Evolutionary conservation across 1,140 invertebrate species (phyloP), one percentile per base, ranked within the genome.

Genomic region (Pygmarrhopalites habei): DNA sequence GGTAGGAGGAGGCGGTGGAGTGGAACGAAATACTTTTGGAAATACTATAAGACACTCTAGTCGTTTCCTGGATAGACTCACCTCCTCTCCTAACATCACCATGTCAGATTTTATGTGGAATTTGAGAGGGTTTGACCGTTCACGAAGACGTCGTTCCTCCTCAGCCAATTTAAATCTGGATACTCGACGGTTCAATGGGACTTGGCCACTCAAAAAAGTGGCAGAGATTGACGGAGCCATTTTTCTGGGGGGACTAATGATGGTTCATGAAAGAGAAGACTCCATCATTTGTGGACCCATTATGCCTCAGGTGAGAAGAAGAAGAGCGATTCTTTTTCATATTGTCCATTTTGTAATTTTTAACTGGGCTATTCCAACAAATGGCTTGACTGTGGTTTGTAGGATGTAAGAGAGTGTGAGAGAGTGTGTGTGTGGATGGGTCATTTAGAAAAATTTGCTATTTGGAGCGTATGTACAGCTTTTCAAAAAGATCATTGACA

Each of bases 251-350:
- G 92, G 90, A 0, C 77, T 95, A 2, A 95, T 95, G 88, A 95
- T 95, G 92, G 88, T 93, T 0, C 93, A 96, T 78, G 90, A 92
- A 68, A 78, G 92, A n/a, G 88, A 92, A 72, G 86, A 89, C 69
- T 78, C 78, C 26, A 82, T 85, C 58, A 89, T 84, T 3, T 95
- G 92, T 73, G 93, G 92, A 0, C 89, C 87, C 0, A 86, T 96
- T 10, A 95, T 95, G 92, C 90, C 91, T 0, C 92, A 96, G 75
- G 93, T 92, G 1, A 92, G 93, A 39, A 17, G 17, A n/a, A n/a
- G n/a, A n/a, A n/a, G n/a, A n/a, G n/a, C n/a, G n/a, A n/a, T n/a
- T n/a, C n/a, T n/a, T n/a, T n/a, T n/a, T n/a, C n/a, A n/a, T n/a
- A n/a, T n/a, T n/a, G n/a, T n/a, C n/a, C n/a, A n/a, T n/a, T n/a